Percentiles rank a stretch among this genome's conserved stretches.
Conservation (phyloP, 2,113 vertebrate genomes). For the Tamias sibiricus region DNA sequence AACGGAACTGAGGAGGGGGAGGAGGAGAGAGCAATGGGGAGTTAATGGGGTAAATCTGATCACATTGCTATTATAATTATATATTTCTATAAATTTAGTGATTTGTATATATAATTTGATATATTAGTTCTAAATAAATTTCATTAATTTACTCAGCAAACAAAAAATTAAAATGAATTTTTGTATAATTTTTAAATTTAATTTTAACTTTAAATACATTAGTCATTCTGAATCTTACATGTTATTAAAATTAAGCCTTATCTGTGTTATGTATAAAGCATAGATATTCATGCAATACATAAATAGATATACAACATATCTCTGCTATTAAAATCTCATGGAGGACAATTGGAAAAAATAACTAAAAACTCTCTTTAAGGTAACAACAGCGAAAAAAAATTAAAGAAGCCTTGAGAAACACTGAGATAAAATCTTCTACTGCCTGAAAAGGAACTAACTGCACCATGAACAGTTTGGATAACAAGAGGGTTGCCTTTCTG, state of each 20-base stretch:
- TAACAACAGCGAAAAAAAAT: background rate
- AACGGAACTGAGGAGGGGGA: too few species aligned
- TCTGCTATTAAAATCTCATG: background rate
- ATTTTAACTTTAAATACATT: background rate
- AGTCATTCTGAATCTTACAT: background rate
- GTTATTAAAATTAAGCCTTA: background rate
- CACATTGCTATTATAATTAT: background rate
- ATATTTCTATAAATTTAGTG: background rate
- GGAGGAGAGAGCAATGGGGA: too few species aligned
- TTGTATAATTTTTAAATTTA: background rate
- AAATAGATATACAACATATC: background rate
- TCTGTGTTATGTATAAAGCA: background rate
- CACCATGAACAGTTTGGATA: background rate
- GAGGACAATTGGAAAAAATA: background rate
- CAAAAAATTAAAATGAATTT: background rate
- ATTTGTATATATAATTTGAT: background rate
- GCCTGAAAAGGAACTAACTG: background rate
- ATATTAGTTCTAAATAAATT: slow-evolving; percentile 21
- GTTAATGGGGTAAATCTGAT: background rate
- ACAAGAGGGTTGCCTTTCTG: background rate
- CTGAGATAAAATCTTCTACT: background rate
- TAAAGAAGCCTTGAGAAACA: background rate
- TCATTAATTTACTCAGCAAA: too few species aligned
- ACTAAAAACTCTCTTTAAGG: background rate
- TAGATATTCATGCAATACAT: background rate